These are phyloP conservation scores for Botrylloides violaceus DNA, from an alignment of 23 tunicate genomes.

Conservation along the genomic window DNA sequence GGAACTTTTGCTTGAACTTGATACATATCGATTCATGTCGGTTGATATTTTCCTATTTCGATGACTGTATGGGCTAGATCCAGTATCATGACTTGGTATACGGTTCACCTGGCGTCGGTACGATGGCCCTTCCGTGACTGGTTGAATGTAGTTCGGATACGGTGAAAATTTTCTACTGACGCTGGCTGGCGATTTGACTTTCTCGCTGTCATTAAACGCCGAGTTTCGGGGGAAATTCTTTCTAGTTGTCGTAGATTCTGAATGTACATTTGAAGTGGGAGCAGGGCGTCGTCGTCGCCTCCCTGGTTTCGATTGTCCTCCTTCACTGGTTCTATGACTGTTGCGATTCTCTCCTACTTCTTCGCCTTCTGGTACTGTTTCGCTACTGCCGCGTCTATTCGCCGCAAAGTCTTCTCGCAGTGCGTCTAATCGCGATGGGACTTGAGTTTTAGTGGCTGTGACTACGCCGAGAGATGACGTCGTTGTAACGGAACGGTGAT, in stretches of 20 bases:
- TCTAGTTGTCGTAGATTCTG: neutral
- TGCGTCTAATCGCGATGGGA: constrained; percentile 4
- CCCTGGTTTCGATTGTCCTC: neutral
- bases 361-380: neutral
- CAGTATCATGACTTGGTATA: neutral
- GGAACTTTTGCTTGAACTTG: neutral
- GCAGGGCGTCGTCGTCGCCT: neutral
- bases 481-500: constrained; percentile 3
- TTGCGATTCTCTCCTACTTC: too few species aligned
- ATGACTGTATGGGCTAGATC: neutral
- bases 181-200: neutral
- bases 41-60: constrained; percentile 16
- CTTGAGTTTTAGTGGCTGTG: neutral
- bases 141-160: constrained; percentile 18
- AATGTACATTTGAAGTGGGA: neutral
- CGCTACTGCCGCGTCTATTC: neutral
- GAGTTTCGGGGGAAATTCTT: neutral
- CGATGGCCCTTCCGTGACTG: neutral
- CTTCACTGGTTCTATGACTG: too few species aligned
- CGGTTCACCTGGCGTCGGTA: neutral
- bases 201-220: neutral
- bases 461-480: neutral
- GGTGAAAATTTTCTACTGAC: neutral
- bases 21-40: constrained; percentile 14
- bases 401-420: constrained; percentile 3